Percentiles rank a stretch among this genome's conserved stretches.
Evolutionary conservation across 2,888 invertebrate species (phyloP).

Genomic region (Hyppa rectilinea): DNA sequence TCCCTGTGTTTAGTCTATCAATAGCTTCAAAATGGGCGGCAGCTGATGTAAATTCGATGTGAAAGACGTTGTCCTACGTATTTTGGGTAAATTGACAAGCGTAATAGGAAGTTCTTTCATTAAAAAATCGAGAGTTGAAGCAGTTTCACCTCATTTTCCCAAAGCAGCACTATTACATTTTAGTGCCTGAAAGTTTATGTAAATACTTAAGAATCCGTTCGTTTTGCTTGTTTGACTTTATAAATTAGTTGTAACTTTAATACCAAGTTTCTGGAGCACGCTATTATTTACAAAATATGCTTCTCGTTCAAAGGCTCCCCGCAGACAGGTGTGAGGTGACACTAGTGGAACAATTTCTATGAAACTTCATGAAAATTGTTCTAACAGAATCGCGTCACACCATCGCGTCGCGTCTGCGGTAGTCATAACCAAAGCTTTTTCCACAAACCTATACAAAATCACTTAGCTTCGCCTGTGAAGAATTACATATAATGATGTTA

Average conservation of each 20-base stretch:
- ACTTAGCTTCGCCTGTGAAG: conserved; percentile 20
- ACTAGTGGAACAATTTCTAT: no score
- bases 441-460: conserved; percentile 8
- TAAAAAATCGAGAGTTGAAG: background rate
- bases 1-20: background rate
- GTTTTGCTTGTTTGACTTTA: background rate
- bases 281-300: background rate
- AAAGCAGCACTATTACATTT: background rate
- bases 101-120: no score
- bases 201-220: background rate
- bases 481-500: conserved; percentile 14
- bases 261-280: background rate
- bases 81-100: background rate
- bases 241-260: background rate
- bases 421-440: no score
- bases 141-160: background rate
- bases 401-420: no score
- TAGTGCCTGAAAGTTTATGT: background rate
- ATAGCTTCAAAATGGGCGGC: background rate
- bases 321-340: no score
- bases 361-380: no score
- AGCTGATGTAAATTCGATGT: background rate
- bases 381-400: no score
- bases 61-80: no score
- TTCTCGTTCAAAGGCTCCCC: background rate